Percentiles rank a stretch among this genome's conserved stretches.
Evolutionary conservation across 2,888 invertebrate genomes (phyloP).

Genomic region (Drosophila prolongata): DNA sequence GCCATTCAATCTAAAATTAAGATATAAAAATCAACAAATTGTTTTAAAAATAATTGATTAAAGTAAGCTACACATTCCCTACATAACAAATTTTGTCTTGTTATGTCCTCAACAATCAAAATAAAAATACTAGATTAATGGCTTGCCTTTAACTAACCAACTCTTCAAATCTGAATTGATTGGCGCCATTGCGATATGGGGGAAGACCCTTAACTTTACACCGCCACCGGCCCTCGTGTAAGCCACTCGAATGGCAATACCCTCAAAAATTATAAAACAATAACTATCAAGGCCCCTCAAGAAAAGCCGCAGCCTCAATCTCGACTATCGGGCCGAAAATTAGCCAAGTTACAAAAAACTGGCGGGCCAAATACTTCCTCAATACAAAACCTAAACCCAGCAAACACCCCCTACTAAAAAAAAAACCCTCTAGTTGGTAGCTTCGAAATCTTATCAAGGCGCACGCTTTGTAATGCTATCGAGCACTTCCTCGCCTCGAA

Average conservation of each 20-base stretch:
- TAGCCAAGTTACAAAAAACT: slow-evolving; percentile 46
- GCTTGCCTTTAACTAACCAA: slow-evolving; percentile 1
- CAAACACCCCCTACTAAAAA: slow-evolving; percentile 6
- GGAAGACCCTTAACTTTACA: slow-evolving; percentile 11
- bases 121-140: no score
- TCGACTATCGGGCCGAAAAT: slow-evolving; percentile 55
- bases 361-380: slow-evolving; percentile 35
- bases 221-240: slow-evolving; percentile 13
- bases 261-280: slow-evolving; percentile 38
- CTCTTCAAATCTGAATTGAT: slow-evolving; percentile 8
- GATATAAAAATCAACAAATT: no score
- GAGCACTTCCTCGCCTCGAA: slow-evolving; percentile 46
- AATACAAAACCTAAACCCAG: slow-evolving; percentile 9
- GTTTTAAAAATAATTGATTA: no score
- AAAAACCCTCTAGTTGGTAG: slow-evolving; percentile 36
- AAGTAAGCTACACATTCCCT: no score
- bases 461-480: slow-evolving; percentile 47
- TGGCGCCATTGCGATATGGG: slow-evolving; percentile 17
- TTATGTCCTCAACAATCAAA: no score
- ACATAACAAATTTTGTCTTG: no score
- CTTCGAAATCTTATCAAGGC: slow-evolving; percentile 71
- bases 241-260: slow-evolving; percentile 49
- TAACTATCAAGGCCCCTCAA: slow-evolving; percentile 55
- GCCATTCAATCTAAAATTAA: no score
- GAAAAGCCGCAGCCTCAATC: slow-evolving; percentile 49